phyloP scores from a whole-genome alignment of 2,888 invertebrate species.

The Ferdinandea cuprea region DNA sequence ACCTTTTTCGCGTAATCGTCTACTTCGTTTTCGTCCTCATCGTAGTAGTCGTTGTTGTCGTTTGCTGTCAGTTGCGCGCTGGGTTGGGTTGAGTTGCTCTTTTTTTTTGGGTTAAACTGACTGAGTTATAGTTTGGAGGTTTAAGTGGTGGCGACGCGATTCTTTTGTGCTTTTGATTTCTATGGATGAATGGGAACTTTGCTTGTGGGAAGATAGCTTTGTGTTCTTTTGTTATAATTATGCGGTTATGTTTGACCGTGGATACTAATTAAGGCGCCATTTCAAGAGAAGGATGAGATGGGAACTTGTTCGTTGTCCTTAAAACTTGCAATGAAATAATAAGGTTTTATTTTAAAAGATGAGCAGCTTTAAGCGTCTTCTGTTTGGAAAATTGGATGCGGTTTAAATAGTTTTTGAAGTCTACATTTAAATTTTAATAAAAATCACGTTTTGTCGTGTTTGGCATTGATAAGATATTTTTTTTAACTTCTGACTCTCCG shows the following conservation, averaged over 20 bases:
- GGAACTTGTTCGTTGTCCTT: not conserved
- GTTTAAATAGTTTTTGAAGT: too few relatives aligned
- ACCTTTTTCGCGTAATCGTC: constrained; percentile 58
- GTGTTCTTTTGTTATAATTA: constrained; percentile 40
- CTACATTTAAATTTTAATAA: too few relatives aligned
- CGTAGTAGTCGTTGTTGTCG: constrained; percentile 23
- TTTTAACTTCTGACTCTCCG: too few relatives aligned
- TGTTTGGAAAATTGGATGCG: too few relatives aligned
- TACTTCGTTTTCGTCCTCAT: constrained; percentile 28
- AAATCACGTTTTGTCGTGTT: too few relatives aligned
- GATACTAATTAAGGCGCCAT: constrained; percentile 53
- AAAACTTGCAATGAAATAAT: not conserved
- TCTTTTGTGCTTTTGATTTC: constrained; percentile 66
- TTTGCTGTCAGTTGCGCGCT: constrained; percentile 16
- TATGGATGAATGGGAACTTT: constrained; percentile 48
- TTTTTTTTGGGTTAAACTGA: constrained; percentile 35
- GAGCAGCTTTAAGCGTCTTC: too few relatives aligned
- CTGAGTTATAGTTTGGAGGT: constrained; percentile 39
- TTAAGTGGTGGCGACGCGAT: constrained; percentile 69
- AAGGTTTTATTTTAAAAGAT: too few relatives aligned
- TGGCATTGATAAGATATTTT: too few relatives aligned
- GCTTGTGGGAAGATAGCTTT: constrained; percentile 36
- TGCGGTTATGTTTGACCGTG: constrained; percentile 8
- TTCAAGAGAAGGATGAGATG: not conserved
- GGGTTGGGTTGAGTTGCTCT: not conserved